These are phyloP conservation scores for Microcebus ravelobensis DNA, from an alignment of 2,113 vertebrate species.

Conservation along the genomic window DNA sequence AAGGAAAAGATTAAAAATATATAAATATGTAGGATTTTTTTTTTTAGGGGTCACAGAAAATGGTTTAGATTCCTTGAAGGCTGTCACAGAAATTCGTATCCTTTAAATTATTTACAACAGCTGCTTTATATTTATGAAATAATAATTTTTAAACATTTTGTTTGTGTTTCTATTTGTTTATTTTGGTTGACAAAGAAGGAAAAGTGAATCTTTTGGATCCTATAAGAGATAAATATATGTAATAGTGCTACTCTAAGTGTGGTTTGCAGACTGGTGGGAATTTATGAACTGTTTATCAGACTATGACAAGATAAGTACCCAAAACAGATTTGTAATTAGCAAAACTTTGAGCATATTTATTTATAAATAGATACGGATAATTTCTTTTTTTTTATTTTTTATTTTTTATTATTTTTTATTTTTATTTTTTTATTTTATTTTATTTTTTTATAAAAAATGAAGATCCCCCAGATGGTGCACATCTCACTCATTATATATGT, in stretches of 20 bases:
- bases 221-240: neutral
- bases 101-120: slow-evolving; percentile 81
- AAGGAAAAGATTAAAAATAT: slow-evolving; percentile 52
- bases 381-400: neutral
- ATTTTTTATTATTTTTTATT: too few species aligned
- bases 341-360: slow-evolving; percentile 9
- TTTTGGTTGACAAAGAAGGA: slow-evolving; percentile 62
- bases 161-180: slow-evolving; percentile 45
- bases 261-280: neutral
- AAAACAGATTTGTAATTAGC: slow-evolving; percentile 11
- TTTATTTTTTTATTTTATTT: too few species aligned
- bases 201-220: neutral
- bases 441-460: too few species aligned
- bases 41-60: slow-evolving; percentile 85
- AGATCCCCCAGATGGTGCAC: too few species aligned
- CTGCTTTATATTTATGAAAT: slow-evolving; percentile 54
- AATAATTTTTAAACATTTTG: slow-evolving; percentile 30
- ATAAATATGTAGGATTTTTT: slow-evolving; percentile 33
- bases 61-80: slow-evolving; percentile 85
- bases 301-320: neutral
- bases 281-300: neutral
- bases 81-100: slow-evolving; percentile 99
- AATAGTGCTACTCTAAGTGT: neutral
- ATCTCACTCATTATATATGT: too few species aligned
- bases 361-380: neutral